Conservation (phyloP, 2,797 vertebrate species). For the Acanthiza pusilla region DNA sequence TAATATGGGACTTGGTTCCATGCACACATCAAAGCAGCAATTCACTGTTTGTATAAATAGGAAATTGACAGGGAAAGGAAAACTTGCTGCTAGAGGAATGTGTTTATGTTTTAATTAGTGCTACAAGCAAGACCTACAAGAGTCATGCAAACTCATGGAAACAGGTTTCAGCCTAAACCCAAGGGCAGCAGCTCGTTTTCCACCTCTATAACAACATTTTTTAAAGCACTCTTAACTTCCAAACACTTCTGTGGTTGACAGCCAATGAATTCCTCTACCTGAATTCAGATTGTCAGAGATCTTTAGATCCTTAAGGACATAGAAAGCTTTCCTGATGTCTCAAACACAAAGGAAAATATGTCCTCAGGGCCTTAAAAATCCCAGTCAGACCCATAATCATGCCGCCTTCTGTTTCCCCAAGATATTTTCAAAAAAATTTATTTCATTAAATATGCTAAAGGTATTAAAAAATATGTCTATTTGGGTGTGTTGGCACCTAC, state of each 20-base stretch:
- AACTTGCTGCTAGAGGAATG: background rate
- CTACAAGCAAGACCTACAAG: background rate
- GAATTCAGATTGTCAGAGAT: background rate
- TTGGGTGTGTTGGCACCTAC: background rate
- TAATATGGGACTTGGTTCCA: constrained; percentile 46
- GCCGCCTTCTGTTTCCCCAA: background rate
- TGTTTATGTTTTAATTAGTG: background rate
- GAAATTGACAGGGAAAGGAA: constrained; percentile 7
- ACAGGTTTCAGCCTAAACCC: background rate
- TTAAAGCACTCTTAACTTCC: background rate
- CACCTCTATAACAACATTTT: background rate
- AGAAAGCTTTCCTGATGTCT: background rate
- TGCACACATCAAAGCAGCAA: constrained; percentile 37
- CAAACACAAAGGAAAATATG: background rate
- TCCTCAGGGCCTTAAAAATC: background rate
- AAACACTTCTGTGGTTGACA: background rate
- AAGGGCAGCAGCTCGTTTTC: background rate
- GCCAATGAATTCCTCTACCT: background rate
- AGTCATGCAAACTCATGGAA: background rate
- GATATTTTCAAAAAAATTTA: background rate
- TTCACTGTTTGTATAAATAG: constrained; percentile 41
- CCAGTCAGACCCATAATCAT: background rate
- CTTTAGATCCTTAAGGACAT: background rate
- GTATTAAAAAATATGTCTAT: accelerated
- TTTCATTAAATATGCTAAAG: background rate